A percentile compares a stretch with the other conserved stretches of the same genome.
Conservation (phyloP, 2,113 vertebrate genomes). For the Ceyx cyanopectus region DNA sequence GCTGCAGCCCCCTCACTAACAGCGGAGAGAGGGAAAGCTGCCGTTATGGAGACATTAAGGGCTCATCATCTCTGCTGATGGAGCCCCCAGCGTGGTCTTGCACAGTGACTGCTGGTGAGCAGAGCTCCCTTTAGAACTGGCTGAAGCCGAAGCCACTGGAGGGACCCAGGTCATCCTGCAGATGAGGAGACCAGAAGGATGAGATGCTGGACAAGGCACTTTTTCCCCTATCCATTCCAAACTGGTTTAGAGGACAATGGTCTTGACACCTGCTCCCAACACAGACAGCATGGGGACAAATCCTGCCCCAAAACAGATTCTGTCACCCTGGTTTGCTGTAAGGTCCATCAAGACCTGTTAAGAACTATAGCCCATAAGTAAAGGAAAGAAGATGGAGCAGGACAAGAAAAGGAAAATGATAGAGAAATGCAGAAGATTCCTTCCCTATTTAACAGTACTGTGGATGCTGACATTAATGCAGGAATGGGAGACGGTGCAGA, state of each 20-base stretch:
- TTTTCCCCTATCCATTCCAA: accelerated
- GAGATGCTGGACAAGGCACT: background rate
- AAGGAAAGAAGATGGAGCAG: background rate
- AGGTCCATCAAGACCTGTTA: background rate
- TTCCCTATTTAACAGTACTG: background rate
- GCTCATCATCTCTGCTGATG: background rate
- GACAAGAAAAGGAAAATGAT: background rate
- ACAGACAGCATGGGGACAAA: background rate
- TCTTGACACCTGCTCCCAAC: background rate
- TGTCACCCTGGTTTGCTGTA: background rate
- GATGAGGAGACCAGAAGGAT: background rate
- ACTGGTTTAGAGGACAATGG: background rate
- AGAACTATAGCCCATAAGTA: background rate
- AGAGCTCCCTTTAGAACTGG: background rate
- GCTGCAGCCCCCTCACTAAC: background rate
- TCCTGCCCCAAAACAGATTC: background rate
- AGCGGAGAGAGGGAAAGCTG: background rate
- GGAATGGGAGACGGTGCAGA: background rate
- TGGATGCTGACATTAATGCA: background rate
- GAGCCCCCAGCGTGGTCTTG: background rate
- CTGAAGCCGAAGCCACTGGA: background rate
- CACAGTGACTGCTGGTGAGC: background rate
- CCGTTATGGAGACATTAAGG: background rate
- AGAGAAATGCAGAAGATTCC: background rate
- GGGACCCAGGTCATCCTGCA: background rate